These are phyloP conservation scores for Calidris pygmaea DNA, from an alignment of 2,113 vertebrate species.

Conservation along the genomic window DNA sequence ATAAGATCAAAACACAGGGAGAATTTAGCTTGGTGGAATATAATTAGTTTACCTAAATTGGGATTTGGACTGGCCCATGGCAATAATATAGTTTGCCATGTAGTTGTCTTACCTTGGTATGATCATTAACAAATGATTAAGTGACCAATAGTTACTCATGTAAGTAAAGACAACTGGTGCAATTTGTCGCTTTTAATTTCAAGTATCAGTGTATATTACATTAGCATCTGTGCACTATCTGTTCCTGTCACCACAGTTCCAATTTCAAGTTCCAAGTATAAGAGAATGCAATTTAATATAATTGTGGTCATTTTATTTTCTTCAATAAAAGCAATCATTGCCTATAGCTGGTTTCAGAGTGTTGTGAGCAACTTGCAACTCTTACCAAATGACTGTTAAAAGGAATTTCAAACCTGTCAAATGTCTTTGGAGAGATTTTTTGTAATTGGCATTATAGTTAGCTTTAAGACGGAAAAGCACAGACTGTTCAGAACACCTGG, in stretches of 20 bases:
- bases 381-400: slow-evolving; percentile 2
- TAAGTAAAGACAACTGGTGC: background rate
- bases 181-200: slow-evolving; percentile 21
- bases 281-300: slow-evolving; percentile 41
- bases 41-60: background rate
- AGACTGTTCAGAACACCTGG: slow-evolving; percentile 5
- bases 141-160: background rate
- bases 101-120: background rate
- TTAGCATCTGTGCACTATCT: background rate
- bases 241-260: background rate
- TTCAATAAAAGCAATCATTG: slow-evolving; percentile 29
- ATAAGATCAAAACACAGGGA: background rate
- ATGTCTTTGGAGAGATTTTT: background rate
- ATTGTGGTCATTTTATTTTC: slow-evolving; percentile 49
- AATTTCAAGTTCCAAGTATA: slow-evolving; percentile 19
- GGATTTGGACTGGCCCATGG: background rate
- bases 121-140: background rate
- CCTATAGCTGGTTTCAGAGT: background rate
- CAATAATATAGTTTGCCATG: background rate
- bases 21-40: background rate
- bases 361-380: background rate
- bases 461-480: background rate
- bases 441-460: background rate
- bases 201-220: background rate
- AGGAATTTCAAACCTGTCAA: slow-evolving; percentile 9